Conservation (phyloP, 2,888 invertebrate genomes). For the Folsomia candida region DNA sequence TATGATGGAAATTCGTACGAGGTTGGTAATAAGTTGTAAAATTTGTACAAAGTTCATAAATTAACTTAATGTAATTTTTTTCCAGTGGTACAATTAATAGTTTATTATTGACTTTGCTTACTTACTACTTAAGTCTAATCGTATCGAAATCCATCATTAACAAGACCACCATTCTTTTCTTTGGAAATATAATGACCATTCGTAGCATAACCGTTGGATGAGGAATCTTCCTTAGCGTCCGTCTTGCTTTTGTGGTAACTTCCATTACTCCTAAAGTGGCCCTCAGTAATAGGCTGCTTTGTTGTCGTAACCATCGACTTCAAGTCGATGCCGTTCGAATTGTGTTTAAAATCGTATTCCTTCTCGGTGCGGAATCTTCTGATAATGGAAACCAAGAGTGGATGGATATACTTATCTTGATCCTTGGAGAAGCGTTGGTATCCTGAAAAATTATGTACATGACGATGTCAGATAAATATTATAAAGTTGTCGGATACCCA, state of each 20-base stretch:
- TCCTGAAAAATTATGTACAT: conserved; percentile 21
- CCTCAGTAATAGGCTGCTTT: conserved; percentile 8
- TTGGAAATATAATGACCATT: conserved; percentile 8
- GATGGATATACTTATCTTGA: conserved; percentile 38
- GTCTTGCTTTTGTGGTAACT: no score
- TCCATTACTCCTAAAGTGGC: no score
- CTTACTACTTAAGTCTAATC: no score
- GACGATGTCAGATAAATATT: no score
- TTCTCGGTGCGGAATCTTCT: conserved; percentile 4
- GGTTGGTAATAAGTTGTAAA: no score
- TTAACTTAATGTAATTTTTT: no score
- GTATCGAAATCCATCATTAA: conserved; percentile 26
- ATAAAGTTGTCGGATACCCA: no score
- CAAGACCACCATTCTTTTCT: no score
- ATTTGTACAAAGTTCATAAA: no score
- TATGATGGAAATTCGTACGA: no score
- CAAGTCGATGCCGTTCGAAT: conserved; percentile 21
- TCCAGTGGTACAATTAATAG: no score
- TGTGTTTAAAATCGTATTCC: not conserved
- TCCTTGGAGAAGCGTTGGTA: conserved; percentile 18
- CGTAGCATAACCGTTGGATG: not conserved
- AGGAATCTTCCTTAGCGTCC: conserved; percentile 15
- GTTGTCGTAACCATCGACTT: conserved; percentile 20
- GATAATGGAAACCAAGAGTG: conserved; percentile 22
- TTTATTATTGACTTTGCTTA: no score